These are phyloP conservation scores for Cryptocephalus primarius DNA, from an alignment of 2,888 invertebrate genomes.

Conservation along the genomic window DNA sequence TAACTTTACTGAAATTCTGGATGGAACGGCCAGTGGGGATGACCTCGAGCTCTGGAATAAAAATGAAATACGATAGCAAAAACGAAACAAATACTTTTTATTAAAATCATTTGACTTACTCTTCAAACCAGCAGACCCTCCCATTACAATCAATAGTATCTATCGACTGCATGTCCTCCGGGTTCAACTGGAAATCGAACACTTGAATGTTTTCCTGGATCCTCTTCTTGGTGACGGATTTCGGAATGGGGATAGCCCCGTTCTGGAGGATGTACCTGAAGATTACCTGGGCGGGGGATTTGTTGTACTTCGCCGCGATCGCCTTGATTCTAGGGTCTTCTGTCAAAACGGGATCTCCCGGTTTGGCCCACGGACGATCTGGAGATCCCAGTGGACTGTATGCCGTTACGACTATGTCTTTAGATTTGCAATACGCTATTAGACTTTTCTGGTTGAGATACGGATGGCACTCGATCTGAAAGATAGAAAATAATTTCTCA, in stretches of 20 bases:
- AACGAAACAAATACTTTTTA: background rate
- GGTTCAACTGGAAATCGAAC: slow-evolving; percentile 57
- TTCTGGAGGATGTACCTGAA: slow-evolving; percentile 51
- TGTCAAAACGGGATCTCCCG: slow-evolving; percentile 57
- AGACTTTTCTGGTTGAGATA: slow-evolving; percentile 63
- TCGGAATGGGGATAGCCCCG: slow-evolving; percentile 65
- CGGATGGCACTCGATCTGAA: slow-evolving; percentile 71
- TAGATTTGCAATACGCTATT: slow-evolving; percentile 55
- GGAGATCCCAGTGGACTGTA: slow-evolving; percentile 83
- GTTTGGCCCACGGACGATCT: slow-evolving; percentile 72
- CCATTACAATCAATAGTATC: slow-evolving; percentile 56
- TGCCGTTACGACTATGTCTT: slow-evolving; percentile 59
- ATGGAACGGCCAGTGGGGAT: slow-evolving; percentile 9
- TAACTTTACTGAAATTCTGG: slow-evolving; percentile 5
- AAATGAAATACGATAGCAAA: slow-evolving; percentile 1
- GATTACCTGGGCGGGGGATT: slow-evolving; percentile 58
- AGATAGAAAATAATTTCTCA: slow-evolving; percentile 3
- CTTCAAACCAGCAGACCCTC: slow-evolving; percentile 44
- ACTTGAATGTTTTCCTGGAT: slow-evolving; percentile 59
- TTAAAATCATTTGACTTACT: slow-evolving; percentile 37
- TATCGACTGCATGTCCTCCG: slow-evolving; percentile 54
- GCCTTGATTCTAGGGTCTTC: slow-evolving; percentile 58
- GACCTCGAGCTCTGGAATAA: slow-evolving; percentile 9
- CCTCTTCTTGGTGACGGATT: slow-evolving; percentile 60
- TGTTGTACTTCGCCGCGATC: slow-evolving; percentile 51